Evolutionary conservation across 2,888 invertebrate genomes (phyloP), one percentile per base, ranked within the genome.

Genomic region (Meandrusa payeni): DNA sequence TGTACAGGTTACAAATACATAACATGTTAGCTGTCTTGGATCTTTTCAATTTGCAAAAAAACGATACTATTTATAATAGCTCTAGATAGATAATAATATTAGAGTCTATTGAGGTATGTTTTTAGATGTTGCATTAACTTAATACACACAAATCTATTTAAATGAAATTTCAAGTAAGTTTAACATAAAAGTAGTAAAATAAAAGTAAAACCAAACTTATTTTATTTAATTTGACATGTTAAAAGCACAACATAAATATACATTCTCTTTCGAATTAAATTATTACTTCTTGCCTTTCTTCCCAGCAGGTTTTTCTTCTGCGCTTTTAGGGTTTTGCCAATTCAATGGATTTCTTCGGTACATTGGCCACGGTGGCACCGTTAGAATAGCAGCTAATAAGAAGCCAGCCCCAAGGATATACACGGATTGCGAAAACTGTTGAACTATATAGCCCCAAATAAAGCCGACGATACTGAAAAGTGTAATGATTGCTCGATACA

Each of bases 311-410:
- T 81, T 79, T 42, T 76, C 90, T 75, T 87, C 86, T 3, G 66
- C 59, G 46, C 50, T 85, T 52, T 61, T 77, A 31, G 94, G 91
- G 68, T 95, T 96, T 69, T 96, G 96, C 98, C 98, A 98, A 50
- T 93, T 93, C 2, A 98, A 82, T 1, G 97, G 93, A 67, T 95
- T 95, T 50, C 92, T 91, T 50, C 97, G 91, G 67, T 96, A 98
- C 91, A 97, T 94, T 0, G 97, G 96, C 97, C 98, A 98, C n/a
- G 97, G 97, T 13, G 97, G 97, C 60, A 98, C 92, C 0, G 97
- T 96, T 28, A 97, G 75, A 64, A 97, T 80, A 24, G 95, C 92
- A 28, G 97, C 96, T 50, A 98, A 81, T 1, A 94, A 87, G 67
- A 97, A 97, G 50, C 98, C 98, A 60, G 95, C 97, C 19, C 95